phyloP scores from a whole-genome alignment of 2,797 vertebrate species.

The Carapus acus region DNA sequence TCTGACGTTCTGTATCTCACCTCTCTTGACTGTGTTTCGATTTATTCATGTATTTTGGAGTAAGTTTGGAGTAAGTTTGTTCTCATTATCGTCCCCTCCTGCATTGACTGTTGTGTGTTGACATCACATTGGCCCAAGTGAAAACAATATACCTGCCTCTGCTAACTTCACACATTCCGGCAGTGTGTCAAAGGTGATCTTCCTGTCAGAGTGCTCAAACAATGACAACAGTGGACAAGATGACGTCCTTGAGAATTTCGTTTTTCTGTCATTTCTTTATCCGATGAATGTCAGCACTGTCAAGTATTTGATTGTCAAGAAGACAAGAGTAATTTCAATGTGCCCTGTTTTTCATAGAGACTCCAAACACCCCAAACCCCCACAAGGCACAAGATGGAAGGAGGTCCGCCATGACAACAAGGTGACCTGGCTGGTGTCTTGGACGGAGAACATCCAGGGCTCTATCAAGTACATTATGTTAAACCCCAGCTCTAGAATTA shows the following conservation, averaged over 20 bases:
- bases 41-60: slow-evolving; percentile 53
- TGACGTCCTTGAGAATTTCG: slow-evolving; percentile 13
- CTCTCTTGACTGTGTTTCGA: slow-evolving; percentile 29
- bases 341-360: slow-evolving; percentile 67
- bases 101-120: not conserved
- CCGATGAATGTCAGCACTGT: not conserved
- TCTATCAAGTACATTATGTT: slow-evolving; percentile 98
- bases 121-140: slow-evolving; percentile 1
- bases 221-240: slow-evolving; percentile 42
- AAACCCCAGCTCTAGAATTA: slow-evolving; percentile 94
- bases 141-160: slow-evolving; percentile 8
- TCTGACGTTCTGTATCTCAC: slow-evolving; percentile 8
- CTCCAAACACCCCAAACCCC: slow-evolving; percentile 85
- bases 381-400: slow-evolving; percentile 89
- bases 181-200: slow-evolving; percentile 51
- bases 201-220: slow-evolving; percentile 50
- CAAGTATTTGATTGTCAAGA: too few relatives aligned
- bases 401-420: slow-evolving; percentile 94
- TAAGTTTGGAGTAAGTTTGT: slow-evolving; percentile 17
- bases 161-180: slow-evolving; percentile 11
- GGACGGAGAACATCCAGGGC: slow-evolving; percentile 97
- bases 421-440: slow-evolving; percentile 94
- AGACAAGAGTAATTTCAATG: slow-evolving; percentile 8
- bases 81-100: slow-evolving; percentile 14
- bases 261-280: not conserved